Percentiles rank a stretch among this genome's conserved stretches.
Evolutionary conservation across 2,797 vertebrate species (phyloP).

Genomic region (Gobio occitaniae): DNA sequence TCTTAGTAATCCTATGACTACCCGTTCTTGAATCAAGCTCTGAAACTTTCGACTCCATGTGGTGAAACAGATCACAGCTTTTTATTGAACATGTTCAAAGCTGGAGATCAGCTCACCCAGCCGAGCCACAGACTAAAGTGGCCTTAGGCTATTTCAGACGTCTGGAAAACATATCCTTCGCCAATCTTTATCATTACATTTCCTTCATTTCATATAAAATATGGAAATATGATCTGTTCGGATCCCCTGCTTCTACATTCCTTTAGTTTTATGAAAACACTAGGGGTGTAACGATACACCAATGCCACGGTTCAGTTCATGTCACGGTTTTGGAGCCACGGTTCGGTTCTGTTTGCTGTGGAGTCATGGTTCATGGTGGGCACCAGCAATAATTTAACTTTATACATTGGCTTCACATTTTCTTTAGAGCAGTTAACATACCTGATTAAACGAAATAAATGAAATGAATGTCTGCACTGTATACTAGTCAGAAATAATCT

Average conservation of each 20-base stretch:
- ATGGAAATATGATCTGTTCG: background rate
- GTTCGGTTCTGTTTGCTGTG: too few relatives aligned
- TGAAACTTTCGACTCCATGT: background rate
- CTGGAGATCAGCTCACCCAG: conserved; percentile 11
- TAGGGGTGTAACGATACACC: too few relatives aligned
- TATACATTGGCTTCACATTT: too few relatives aligned
- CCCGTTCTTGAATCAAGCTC: background rate
- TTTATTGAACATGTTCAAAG: conserved; percentile 27
- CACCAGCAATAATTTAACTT: too few relatives aligned
- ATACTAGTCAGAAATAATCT: too few relatives aligned
- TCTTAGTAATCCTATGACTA: conserved; percentile 14
- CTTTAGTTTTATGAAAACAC: conserved; percentile 2
- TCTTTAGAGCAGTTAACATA: too few relatives aligned
- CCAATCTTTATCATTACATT: conserved; percentile 15
- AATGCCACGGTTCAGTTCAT: too few relatives aligned
- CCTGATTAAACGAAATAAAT: too few relatives aligned
- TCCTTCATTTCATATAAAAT: conserved; percentile 22
- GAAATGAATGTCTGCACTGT: too few relatives aligned
- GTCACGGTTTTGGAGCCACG: too few relatives aligned
- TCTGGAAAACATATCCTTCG: conserved; percentile 27
- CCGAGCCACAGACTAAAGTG: background rate
- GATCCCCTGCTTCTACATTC: background rate
- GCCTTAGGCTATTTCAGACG: conserved; percentile 35
- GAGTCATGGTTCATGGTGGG: too few relatives aligned
- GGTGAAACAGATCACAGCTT: conserved; percentile 28